phyloP scores from a whole-genome alignment of 2,113 vertebrate genomes.

The Chionodraco myersi region DNA sequence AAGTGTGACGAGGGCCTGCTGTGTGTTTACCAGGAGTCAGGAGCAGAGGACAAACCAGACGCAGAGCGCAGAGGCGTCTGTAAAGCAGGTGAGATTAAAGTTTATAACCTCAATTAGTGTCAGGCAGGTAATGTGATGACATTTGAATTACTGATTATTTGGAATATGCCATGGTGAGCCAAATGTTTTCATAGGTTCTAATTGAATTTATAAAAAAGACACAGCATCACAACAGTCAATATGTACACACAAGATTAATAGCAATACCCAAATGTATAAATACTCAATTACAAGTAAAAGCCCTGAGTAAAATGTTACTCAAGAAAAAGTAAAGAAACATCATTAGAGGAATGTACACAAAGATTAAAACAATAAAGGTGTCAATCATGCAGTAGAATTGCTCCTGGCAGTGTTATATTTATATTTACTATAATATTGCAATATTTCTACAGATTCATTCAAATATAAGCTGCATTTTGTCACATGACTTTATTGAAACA shows the following conservation, averaged over 20 bases:
- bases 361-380: background rate
- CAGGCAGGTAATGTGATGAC: background rate
- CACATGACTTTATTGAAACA: too few relatives aligned
- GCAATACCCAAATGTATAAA: background rate
- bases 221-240: background rate
- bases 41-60: conserved; percentile 29
- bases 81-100: conserved; percentile 68
- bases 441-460: background rate
- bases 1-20: conserved; percentile 81
- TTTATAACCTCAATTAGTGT: background rate
- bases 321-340: background rate
- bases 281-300: background rate
- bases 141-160: background rate
- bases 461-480: background rate
- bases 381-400: background rate
- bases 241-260: background rate
- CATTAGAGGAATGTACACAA: background rate
- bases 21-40: conserved; percentile 67
- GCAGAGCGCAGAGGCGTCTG: conserved; percentile 71
- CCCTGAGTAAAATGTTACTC: background rate
- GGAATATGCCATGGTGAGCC: background rate
- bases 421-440: background rate
- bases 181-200: background rate
- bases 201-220: background rate
- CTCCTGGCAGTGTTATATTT: background rate